A percentile compares a stretch with the other conserved stretches of the same genome.
Evolutionary conservation across 2,113 vertebrate species (phyloP).

Genomic region (Dipodomys merriami): DNA sequence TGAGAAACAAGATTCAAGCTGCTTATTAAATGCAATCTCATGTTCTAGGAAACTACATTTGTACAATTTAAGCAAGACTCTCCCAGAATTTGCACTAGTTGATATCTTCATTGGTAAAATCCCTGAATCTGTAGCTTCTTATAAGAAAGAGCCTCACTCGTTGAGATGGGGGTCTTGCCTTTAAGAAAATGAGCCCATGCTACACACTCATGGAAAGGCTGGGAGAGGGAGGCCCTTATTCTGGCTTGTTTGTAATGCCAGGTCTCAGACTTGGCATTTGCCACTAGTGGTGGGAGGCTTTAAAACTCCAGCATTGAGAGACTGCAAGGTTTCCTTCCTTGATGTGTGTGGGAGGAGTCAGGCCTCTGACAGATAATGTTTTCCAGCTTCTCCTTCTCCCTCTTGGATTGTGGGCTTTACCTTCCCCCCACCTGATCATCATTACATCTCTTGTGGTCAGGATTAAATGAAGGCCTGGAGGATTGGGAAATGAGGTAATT

Average conservation of each 20-base stretch:
- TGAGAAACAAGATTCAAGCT: neutral
- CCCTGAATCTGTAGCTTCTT: conserved; percentile 22
- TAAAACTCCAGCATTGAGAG: neutral
- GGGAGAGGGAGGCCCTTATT: neutral
- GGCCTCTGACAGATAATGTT: neutral
- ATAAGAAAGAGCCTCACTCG: neutral
- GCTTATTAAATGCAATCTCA: conserved; percentile 33
- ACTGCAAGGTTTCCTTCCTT: neutral
- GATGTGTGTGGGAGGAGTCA: neutral
- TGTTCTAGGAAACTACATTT: conserved; percentile 33
- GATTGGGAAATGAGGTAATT: neutral
- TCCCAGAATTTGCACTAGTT: conserved; percentile 69
- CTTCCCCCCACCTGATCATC: neutral
- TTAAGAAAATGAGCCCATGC: neutral
- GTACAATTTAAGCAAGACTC: neutral
- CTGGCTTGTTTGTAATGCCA: neutral
- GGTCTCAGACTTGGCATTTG: neutral
- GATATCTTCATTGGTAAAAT: conserved; percentile 63
- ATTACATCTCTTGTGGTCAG: neutral
- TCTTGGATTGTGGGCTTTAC: neutral
- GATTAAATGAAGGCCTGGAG: neutral
- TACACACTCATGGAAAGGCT: too few relatives aligned
- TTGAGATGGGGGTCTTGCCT: neutral
- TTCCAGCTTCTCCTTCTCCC: neutral
- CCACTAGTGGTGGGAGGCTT: neutral